Conservation (phyloP, 2,888 invertebrate species). For the Agriopis marginaria region DNA sequence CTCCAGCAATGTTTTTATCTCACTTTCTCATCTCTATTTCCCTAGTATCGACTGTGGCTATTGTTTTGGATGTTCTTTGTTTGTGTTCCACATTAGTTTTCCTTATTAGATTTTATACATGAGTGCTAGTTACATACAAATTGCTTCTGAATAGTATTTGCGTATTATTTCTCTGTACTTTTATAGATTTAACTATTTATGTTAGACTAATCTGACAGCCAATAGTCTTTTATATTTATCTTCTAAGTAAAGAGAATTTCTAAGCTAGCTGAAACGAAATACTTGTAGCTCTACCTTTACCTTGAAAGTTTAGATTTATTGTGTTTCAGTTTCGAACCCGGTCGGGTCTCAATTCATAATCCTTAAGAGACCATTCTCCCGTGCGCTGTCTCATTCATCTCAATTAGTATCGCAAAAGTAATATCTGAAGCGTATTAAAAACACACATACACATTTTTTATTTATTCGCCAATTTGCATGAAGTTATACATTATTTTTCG, state of each 20-base stretch:
- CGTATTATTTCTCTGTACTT: conserved; percentile 5
- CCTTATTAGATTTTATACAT: conserved; percentile 44
- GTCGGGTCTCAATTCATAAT: conserved; percentile 37
- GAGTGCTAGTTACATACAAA: conserved; percentile 26
- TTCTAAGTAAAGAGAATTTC: conserved; percentile 7
- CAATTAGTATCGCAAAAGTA: conserved; percentile 63
- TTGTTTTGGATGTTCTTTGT: conserved; percentile 54
- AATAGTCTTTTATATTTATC: background rate
- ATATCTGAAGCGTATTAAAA: conserved; percentile 57
- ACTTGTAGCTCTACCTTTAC: conserved; percentile 23
- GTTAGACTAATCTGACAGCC: background rate
- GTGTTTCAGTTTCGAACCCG: conserved; percentile 29
- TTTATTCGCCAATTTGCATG: conserved; percentile 73
- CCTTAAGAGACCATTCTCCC: conserved; percentile 43
- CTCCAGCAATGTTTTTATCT: conserved; percentile 46
- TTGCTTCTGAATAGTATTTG: conserved; percentile 27
- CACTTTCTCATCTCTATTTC: conserved; percentile 54
- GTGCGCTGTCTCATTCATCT: conserved; percentile 60
- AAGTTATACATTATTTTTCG: conserved; percentile 70
- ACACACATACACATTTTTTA: conserved; percentile 55
- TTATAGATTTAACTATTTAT: background rate
- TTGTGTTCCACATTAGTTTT: conserved; percentile 50
- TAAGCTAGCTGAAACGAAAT: conserved; percentile 13
- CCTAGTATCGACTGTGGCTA: conserved; percentile 52
- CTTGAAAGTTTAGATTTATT: conserved; percentile 31